Evolutionary conservation across 2,113 vertebrate species (phyloP), one percentile per base, ranked within the genome.

Genomic region (Proterorhinus semilunaris): DNA sequence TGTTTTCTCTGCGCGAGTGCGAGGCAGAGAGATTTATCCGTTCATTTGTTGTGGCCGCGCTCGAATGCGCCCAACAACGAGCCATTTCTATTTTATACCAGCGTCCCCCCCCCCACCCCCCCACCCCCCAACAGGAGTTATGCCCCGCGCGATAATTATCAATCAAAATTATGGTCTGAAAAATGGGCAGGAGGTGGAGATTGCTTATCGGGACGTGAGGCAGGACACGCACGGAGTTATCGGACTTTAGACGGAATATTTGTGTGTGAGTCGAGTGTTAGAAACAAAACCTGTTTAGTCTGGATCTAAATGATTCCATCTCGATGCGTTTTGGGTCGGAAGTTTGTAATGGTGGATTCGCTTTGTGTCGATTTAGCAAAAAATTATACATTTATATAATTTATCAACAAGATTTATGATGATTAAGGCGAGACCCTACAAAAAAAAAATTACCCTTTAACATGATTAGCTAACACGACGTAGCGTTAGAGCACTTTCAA

Each of bases 11-110:
- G 76, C 72, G 71, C 78, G 73, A 85, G 75, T 66, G 65, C 78
- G 83, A 83, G 74, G 70, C 44, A 78, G 72, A 63, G 84, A 93
- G 92, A 93, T 92, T 93, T 93, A 93, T 92, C 86, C 89, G 81
- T 91, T 93, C 84, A 92, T 93, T 90, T 92, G 90, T 90, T 90
- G 87, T 88, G 85, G 89, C 82, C 81, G 74, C 75, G 89, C 89
- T 88, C 67, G 80, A 90, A 84, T 84, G 85, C 87, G 72, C 88
- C 82, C 87, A 77, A 89, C 88, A 82, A 88, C 86, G 91, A 78
- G 80, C 75, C 89, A 90, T 87, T 85, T 84, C 80, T 91, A 87
- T 91, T 90, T 90, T 89, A 90, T 91, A 92, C 88, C 78, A 74
- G 87, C 85, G 82, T 82, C 88, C 90, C 86, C 84, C 88, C 83